phyloP scores from a whole-genome alignment of 64 coral and sea anemone species.

The Cladopsammia gracilis region DNA sequence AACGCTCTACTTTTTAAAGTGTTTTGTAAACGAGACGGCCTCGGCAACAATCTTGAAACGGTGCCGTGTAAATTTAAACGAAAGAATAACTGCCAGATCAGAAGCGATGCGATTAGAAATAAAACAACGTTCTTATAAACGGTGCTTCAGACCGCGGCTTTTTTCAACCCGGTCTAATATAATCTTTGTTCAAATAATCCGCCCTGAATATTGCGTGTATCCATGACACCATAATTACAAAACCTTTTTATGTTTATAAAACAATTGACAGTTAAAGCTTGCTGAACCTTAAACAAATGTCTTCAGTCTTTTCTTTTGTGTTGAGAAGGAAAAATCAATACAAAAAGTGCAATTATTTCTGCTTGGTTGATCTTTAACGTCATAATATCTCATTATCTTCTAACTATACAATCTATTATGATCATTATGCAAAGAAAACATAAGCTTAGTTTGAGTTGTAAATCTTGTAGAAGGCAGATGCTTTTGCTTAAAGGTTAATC shows the following conservation, averaged over 20 bases:
- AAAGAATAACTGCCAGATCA: too few relatives aligned
- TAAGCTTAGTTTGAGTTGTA: neutral
- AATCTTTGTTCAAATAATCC: too few relatives aligned
- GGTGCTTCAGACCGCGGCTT: too few relatives aligned
- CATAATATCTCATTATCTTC: neutral
- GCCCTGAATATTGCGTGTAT: neutral
- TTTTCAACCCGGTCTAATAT: too few relatives aligned
- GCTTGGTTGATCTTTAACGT: conserved; percentile 7
- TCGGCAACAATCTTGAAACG: too few relatives aligned
- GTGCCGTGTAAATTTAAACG: too few relatives aligned
- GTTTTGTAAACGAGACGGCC: too few relatives aligned
- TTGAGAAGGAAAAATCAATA: neutral
- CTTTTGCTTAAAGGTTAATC: neutral
- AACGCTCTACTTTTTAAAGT: too few relatives aligned
- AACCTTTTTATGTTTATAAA: neutral
- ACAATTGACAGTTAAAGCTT: neutral
- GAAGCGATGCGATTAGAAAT: too few relatives aligned
- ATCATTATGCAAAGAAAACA: neutral
- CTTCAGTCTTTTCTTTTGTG: neutral
- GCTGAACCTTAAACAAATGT: neutral
- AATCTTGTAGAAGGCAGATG: neutral
- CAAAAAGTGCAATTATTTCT: conserved; percentile 4
- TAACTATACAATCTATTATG: too few relatives aligned
- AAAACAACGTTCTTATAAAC: too few relatives aligned
- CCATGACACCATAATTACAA: neutral